A percentile compares a stretch with the other conserved stretches of the same genome.
Evolutionary conservation across 2,797 vertebrate species (phyloP).

Genomic region (Falco biarmicus): DNA sequence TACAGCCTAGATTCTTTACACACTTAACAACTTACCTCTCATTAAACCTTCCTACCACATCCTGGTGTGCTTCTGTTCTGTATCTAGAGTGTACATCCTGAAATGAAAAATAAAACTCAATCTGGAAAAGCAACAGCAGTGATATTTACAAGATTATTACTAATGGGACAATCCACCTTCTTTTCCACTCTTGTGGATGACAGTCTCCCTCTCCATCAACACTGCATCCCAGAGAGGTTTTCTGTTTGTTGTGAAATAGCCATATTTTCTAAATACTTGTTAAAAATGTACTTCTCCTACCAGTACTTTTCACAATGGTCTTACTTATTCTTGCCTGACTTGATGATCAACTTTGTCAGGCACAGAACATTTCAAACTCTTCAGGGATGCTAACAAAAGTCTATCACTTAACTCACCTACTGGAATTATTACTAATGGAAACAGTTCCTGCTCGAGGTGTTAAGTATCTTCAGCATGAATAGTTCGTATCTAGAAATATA

Average conservation of each 20-base stretch:
- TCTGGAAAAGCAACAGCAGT: neutral
- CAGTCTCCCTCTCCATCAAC: neutral
- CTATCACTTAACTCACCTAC: neutral
- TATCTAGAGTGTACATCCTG: conserved; percentile 96
- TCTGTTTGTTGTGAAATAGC: neutral
- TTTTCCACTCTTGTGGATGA: neutral
- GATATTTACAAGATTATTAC: neutral
- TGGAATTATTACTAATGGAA: neutral
- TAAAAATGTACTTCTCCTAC: neutral
- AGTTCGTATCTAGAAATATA: neutral
- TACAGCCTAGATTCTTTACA: neutral
- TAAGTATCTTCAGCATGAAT: neutral
- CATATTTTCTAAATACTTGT: neutral
- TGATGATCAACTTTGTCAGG: neutral
- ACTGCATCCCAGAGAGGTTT: neutral
- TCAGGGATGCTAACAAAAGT: neutral
- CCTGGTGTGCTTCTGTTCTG: conserved; percentile 95
- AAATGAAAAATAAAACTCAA: neutral
- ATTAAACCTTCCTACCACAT: conserved; percentile 95
- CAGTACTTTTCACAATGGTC: neutral
- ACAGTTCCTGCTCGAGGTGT: neutral
- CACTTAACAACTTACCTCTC: conserved; percentile 83
- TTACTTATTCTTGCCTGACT: neutral
- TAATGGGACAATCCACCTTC: neutral
- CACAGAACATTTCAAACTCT: neutral